Evolutionary conservation across 2,888 invertebrate species (phyloP).

Genomic region (Andrena dorsata): DNA sequence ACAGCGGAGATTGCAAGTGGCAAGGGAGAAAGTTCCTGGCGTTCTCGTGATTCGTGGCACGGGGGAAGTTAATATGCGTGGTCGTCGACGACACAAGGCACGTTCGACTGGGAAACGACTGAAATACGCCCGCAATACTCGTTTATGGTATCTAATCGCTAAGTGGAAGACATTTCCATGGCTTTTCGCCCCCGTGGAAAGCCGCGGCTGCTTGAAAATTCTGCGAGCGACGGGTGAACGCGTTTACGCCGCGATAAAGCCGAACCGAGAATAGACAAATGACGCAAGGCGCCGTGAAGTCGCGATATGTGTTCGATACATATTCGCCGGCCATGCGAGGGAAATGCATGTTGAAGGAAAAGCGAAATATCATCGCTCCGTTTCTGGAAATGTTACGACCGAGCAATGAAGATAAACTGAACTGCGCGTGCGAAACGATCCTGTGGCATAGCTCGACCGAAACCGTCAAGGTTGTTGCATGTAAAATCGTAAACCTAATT

Average conservation of each 20-base stretch:
- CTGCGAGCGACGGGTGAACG: constrained; percentile 57
- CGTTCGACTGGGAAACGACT: constrained; percentile 32
- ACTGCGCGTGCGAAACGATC: neutral
- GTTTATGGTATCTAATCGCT: constrained; percentile 57
- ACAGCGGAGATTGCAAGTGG: neutral
- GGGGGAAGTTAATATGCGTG: constrained; percentile 40
- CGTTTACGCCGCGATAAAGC: constrained; percentile 68
- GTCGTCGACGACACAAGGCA: constrained; percentile 8
- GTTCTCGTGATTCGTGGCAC: constrained; percentile 27
- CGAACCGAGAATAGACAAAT: constrained; percentile 77
- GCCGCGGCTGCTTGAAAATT: constrained; percentile 57
- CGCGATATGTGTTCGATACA: constrained; percentile 71
- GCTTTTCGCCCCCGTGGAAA: constrained; percentile 44
- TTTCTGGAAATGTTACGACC: neutral
- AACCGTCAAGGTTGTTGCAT: neutral
- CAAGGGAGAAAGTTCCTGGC: constrained; percentile 11
- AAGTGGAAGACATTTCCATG: constrained; percentile 43
- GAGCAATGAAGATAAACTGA: neutral
- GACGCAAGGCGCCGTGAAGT: constrained; percentile 75
- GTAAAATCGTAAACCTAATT: neutral
- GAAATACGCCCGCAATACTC: constrained; percentile 18
- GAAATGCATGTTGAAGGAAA: constrained; percentile 27
- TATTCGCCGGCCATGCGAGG: constrained; percentile 51
- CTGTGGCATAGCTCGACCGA: neutral
- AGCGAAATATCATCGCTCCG: neutral